These are phyloP conservation scores for Ammodramus savannarum DNA, from an alignment of 2,113 vertebrate species.

Conservation along the genomic window DNA sequence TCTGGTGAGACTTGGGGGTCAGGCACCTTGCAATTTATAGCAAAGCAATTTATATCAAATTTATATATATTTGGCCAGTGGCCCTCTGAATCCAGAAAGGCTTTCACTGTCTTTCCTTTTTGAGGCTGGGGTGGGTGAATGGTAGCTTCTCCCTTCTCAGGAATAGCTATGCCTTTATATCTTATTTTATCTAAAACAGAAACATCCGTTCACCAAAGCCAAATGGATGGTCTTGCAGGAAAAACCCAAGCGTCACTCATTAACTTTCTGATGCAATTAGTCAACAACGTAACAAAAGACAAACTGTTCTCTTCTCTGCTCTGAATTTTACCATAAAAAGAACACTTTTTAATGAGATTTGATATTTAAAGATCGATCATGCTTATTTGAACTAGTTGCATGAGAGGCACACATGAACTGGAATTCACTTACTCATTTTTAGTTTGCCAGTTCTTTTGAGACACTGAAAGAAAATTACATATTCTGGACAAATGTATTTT, in stretches of 20 bases:
- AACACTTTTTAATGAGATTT: background rate
- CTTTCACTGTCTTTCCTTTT: background rate
- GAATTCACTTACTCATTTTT: background rate
- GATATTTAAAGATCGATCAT: background rate
- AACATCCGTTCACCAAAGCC: background rate
- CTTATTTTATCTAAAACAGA: background rate
- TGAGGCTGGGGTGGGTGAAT: background rate
- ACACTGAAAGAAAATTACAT: background rate
- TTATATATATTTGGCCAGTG: no score
- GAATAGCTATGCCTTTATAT: background rate
- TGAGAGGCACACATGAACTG: background rate
- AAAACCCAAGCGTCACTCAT: background rate
- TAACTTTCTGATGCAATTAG: background rate
- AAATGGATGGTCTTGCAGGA: background rate
- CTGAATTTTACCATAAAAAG: background rate
- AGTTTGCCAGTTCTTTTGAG: background rate
- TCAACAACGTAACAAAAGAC: background rate
- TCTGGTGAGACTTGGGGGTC: background rate
- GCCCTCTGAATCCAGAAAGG: background rate
- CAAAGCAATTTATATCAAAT: background rate
- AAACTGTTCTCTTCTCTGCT: background rate
- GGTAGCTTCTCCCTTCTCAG: background rate
- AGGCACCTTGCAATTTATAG: background rate
- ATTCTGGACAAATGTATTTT: background rate
- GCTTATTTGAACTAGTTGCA: background rate